These are phyloP conservation scores for Medauroidea extradentata DNA, from an alignment of 1,140 invertebrate species.

Conservation along the genomic window DNA sequence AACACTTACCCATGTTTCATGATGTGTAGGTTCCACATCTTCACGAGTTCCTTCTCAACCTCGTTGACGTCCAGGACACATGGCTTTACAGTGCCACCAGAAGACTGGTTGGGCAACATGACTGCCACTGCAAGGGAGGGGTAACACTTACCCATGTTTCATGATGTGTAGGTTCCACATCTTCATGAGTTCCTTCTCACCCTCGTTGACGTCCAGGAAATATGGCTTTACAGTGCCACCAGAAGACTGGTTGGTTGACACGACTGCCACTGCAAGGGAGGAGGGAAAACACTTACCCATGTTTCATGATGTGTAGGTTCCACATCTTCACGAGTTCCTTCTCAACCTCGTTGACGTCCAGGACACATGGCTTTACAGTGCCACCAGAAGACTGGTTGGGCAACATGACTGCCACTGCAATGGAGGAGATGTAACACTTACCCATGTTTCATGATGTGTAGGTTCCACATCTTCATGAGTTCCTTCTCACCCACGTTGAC, in stretches of 20 bases:
- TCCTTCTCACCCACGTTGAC: constrained; percentile 99
- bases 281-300: too few relatives aligned
- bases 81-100: too few relatives aligned
- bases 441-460: constrained; percentile 89
- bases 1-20: constrained; percentile 72
- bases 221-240: too few relatives aligned
- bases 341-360: constrained; percentile 98
- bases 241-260: too few relatives aligned
- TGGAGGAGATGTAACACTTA: too few relatives aligned
- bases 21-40: constrained; percentile 96
- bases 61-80: constrained; percentile 98
- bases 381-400: too few relatives aligned
- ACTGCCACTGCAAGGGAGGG: too few relatives aligned
- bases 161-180: constrained; percentile 98
- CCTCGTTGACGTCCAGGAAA: constrained; percentile 97
- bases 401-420: too few relatives aligned
- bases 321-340: constrained; percentile 99
- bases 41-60: constrained; percentile 97
- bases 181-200: constrained; percentile 98
- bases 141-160: constrained; percentile 73
- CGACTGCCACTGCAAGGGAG: too few relatives aligned
- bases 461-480: constrained; percentile 98
- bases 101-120: too few relatives aligned
- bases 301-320: constrained; percentile 95
- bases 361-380: too few relatives aligned